phyloP scores from a whole-genome alignment of 35 echinoderm and acorn worm genomes.

The Lytechinus pictus region DNA sequence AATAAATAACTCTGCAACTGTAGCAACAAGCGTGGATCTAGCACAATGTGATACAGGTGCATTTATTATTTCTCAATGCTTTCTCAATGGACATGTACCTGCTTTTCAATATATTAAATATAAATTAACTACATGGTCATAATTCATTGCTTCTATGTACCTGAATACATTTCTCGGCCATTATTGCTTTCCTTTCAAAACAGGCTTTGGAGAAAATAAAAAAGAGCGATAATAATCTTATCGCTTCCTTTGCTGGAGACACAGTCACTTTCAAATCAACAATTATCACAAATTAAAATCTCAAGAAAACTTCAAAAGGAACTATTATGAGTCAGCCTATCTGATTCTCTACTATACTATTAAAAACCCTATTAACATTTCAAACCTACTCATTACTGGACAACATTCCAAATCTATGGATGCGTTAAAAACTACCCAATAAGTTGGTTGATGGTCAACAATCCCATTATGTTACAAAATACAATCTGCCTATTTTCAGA shows the following conservation, averaged over 20 bases:
- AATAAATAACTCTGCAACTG: too few species aligned
- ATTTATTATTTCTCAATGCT: neutral
- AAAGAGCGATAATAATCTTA: neutral
- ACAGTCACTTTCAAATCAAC: neutral
- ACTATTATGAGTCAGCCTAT: neutral
- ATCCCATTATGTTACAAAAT: too few species aligned
- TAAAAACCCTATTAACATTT: neutral
- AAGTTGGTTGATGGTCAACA: too few species aligned
- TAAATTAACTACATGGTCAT: neutral
- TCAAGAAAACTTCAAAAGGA: neutral
- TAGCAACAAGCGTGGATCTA: too few species aligned
- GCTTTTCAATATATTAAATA: too few species aligned
- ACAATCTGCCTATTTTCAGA: too few species aligned
- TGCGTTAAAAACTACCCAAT: too few species aligned
- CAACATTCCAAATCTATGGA: too few species aligned
- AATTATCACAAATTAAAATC: constrained; percentile 15
- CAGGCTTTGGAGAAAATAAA: neutral
- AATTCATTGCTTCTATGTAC: neutral
- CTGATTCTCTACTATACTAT: neutral
- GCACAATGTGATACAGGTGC: neutral
- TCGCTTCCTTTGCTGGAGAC: constrained; percentile 8
- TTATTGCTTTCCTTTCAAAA: neutral
- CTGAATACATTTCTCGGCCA: neutral
- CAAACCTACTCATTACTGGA: too few species aligned
- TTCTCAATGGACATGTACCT: too few species aligned